Conservation (phyloP, 2,797 vertebrate species). For the Liasis olivaceus region DNA sequence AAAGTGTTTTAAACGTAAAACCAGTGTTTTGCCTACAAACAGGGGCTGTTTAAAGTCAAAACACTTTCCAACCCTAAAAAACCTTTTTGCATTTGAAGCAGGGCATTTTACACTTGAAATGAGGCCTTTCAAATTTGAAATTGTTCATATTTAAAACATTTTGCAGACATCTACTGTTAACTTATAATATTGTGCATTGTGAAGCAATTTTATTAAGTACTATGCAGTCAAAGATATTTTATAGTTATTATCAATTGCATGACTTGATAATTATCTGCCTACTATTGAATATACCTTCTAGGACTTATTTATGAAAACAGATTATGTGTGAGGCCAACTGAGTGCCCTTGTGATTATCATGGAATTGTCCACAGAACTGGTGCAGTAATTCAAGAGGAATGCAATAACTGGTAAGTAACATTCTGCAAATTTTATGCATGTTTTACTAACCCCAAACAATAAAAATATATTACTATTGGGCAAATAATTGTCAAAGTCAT, state of each 20-base stretch:
- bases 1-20: background rate
- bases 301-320: slow-evolving; percentile 89
- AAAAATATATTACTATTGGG: background rate
- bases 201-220: background rate
- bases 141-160: background rate
- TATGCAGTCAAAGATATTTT: background rate
- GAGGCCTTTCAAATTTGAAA: background rate
- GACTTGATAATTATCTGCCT: background rate
- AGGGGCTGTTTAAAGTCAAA: background rate
- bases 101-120: background rate
- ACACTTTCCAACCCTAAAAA: background rate
- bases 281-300: slow-evolving; percentile 61
- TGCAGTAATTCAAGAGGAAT: slow-evolving; percentile 88
- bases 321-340: slow-evolving; percentile 81
- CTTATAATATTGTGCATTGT: background rate
- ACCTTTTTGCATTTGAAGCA: background rate
- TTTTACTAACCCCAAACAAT: background rate
- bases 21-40: background rate
- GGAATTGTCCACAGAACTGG: slow-evolving; percentile 82
- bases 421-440: background rate
- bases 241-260: background rate
- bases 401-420: slow-evolving; percentile 88
- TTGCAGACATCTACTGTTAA: background rate
- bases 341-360: slow-evolving; percentile 93
- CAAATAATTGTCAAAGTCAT: background rate